Base-by-base conservation (phyloP, 1,140 invertebrate species). In the Geopemphigus sp. region DNA sequence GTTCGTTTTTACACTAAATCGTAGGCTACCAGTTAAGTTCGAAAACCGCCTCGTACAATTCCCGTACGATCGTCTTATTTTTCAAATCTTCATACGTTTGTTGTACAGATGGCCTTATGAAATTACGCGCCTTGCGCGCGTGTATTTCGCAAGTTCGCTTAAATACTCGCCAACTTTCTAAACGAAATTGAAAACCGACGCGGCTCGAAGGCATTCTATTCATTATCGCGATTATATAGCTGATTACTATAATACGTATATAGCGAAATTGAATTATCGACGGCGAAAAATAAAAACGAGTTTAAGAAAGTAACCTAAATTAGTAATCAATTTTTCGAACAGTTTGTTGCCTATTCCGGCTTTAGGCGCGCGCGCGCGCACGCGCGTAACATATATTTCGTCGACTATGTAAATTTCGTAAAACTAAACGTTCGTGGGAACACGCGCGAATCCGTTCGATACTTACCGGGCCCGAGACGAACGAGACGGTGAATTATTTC, bases 241-340 rank as follows among this genome's bases (percentile, higher is more conserved):
- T 26, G 50, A 53, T 70, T 10, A 53, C 53, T 26, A 72, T n/a
- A 72, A 63, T 63, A 63, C 47, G 26, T n/a, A n/a, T 70, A 11
- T 70, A 72, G 54, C 50, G 24, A 72, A 72, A 72, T 72, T 72
- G 29, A 72, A 72, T 53, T 72, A 29, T 39, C 15, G 54, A 72
- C 17, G 26, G 47, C 45, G 32, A 66, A 66, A 64, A 63, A 63
- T 17, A 50, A 72, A 72, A 72, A 72, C 68, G 50, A 54, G 68
- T 72, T 72, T 54, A 72, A 54, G 68, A 72, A 72, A 72, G 68
- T 72, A 72, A 72, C 47, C 47, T 54, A 72, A 72, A 72, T 72
- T 72, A 72, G 11, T 54, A 32, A 72, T 72, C 17, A 72, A 53
- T 72, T 54, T 70, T 17, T 70, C n/a, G 8, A 64, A 68, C 12